Evolutionary conservation across 2,113 vertebrate genomes (phyloP), one percentile per base, ranked within the genome.

Genomic region (Trogon melanurus): DNA sequence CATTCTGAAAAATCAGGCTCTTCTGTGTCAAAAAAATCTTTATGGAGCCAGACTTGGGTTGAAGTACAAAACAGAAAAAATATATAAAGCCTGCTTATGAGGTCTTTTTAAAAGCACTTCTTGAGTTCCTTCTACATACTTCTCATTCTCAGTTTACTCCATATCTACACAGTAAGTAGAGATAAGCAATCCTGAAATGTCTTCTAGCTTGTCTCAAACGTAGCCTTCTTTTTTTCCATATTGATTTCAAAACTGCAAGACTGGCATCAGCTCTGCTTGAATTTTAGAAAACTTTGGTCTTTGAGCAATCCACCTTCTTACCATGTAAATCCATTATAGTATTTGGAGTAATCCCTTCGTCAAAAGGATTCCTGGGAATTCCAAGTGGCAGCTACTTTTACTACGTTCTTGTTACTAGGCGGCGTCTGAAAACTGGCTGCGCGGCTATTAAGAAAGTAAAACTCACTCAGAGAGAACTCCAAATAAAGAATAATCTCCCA

Each of bases 291-390:
- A 62, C 61, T 92, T 79, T 69, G 79, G 65, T 84, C 69, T 70
- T 93, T 72, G 27, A 60, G 38, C 61, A 84, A 61, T 58, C 48
- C 70, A 78, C 16, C 54, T 94, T 85, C 84, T 89, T 92, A 92
- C 66, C 78, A 93, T 75, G 83, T 88, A 95, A 93, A 96, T 91
- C 76, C 73, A 85, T 62, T 54, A 53, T 1, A 72, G 41, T 10
- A 48, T 89, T 89, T 75, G 80, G 66, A 85, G 58, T 91, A 96
- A 96, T 92, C 88, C 84, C 69, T 94, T 91, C 69, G 66, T 91
- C 69, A 92, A 91, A 95, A 85, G 65, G 65, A 91, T 87, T 91
- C 83, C n/a, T 69, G 73, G 62, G 61, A 96, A 87, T 81, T 87
- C 69, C 57, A 92, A 88, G 58, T 41, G 47, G 70, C 75, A 88